Base-by-base conservation (phyloP, 1,140 invertebrate species). In the Cardiocondyla obscurior region DNA sequence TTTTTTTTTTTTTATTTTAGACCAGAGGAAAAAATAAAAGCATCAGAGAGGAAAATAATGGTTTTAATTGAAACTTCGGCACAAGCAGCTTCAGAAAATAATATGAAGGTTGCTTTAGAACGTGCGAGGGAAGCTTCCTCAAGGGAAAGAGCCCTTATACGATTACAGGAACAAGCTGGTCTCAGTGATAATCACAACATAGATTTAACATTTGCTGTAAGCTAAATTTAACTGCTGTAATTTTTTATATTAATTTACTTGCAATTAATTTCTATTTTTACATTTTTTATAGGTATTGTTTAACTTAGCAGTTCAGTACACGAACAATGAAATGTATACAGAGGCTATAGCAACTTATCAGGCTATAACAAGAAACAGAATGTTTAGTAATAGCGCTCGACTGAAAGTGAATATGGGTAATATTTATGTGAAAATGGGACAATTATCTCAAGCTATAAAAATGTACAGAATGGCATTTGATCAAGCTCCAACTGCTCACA, bases 371-470 rank as follows among this genome's bases (percentile, higher is more conserved):
- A 97, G 97, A 89, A 98, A 98, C 90, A 96, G 96, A 91, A 96
- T 97, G 93, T 98, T 98, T 91, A 96, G 95, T n/a, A 98, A 98
- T 91, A 97, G 97, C 53, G 97, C 98, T 90, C 96, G 98, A 84
- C 94, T 99, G 0, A 99, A 99, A 95, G 96, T 99, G 0, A 99
- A 99, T 91, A 99, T 99, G 97, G 99, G 98, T 2, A 99, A 99
- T 92, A 99, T 99, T 91, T 98, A 99, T 93, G 98, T 98, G 85
- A 97, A 97, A 93, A 97, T 99, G 95, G 98, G 98, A 39, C 98
- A 99, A 90, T 98, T 97, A 90, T 96, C 97, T 19, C 98, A 99
- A 94, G 99, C 99, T 5, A 97, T 99, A 58, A 99, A 99, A 95
- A 97, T 99, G 95, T 99, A 99, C 91, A 95, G 98, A 89, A 99